Evolutionary conservation across 1,140 invertebrate genomes (phyloP), one percentile per base, ranked within the genome.

Genomic region (Aleiodes sp.): DNA sequence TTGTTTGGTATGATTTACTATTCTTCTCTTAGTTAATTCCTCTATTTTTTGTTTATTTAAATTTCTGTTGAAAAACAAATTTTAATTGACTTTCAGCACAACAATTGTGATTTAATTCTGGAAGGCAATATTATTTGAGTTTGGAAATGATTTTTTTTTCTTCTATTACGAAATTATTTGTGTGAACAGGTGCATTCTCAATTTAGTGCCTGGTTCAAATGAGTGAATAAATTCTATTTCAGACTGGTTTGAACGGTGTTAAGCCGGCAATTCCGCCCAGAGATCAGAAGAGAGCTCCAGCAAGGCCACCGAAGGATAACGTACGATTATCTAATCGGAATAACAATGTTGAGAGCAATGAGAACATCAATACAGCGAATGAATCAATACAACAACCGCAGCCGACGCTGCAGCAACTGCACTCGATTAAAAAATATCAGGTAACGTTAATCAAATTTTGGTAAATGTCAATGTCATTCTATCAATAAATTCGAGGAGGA

Each of bases 401-500:
- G 73, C 92, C 92, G 19, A 94, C 93, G 60, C 88, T 91, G 73
- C 94, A 96, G 74, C 94, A 97, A 82, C 86, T 96, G 78, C 92
- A 96, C 75, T 93, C 94, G 79, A 96, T 97, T 81, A 92, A 92
- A 76, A 96, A 96, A 83, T 96, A 94, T 86, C 93, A 96, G 91
- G 94, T 96, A 88, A 46, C n/a, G n/a, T 70, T 63, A 19, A 14
- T 43, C 9, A 9, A n/a, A n/a, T n/a, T n/a, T n/a, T n/a, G n/a
- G n/a, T n/a, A n/a, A n/a, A n/a, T n/a, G n/a, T n/a, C n/a, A n/a
- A n/a, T n/a, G n/a, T n/a, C n/a, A n/a, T n/a, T n/a, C n/a, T n/a
- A n/a, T n/a, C n/a, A n/a, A n/a, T n/a, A n/a, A n/a, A n/a, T n/a
- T n/a, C n/a, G n/a, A n/a, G n/a, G n/a, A n/a, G n/a, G n/a, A n/a